Percentiles rank a stretch among this genome's conserved stretches.
These are phyloP conservation scores for Aspidiotus rigidus DNA, from an alignment of 2,888 invertebrate species.

Conservation along the genomic window DNA sequence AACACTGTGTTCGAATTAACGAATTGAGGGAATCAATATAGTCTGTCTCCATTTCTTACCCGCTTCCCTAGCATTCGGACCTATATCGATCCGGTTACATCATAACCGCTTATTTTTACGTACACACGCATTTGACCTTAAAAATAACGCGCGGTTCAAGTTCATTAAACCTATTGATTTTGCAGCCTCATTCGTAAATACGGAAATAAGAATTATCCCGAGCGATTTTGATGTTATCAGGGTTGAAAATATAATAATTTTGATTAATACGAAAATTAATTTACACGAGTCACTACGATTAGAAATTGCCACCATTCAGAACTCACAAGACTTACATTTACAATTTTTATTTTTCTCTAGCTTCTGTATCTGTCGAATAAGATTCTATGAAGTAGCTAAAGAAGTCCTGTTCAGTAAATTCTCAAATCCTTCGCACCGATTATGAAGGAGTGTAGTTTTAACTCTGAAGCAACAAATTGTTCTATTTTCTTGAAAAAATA, in stretches of 20 bases:
- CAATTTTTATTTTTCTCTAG: no score
- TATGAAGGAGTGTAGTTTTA: neutral
- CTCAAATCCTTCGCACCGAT: neutral
- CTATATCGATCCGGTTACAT: slow-evolving; percentile 31
- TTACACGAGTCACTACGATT: no score
- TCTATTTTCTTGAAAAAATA: neutral
- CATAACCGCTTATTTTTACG: slow-evolving; percentile 30
- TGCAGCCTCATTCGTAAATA: slow-evolving; percentile 9
- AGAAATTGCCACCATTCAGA: no score
- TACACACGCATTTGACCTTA: slow-evolving; percentile 29
- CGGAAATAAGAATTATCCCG: neutral
- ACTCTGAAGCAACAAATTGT: no score
- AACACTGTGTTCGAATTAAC: slow-evolving; percentile 10
- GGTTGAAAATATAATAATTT: neutral
- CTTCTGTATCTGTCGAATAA: no score
- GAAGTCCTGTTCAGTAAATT: no score
- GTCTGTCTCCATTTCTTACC: slow-evolving; percentile 27
- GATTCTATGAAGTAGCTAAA: no score
- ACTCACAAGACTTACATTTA: no score
- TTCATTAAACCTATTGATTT: slow-evolving; percentile 31
- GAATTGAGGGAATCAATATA: slow-evolving; percentile 26
- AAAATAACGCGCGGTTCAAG: slow-evolving; percentile 26
- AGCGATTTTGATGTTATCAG: neutral
- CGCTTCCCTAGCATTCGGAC: slow-evolving; percentile 6
- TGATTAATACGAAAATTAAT: no score